Percentiles rank a stretch among this genome's conserved stretches.
These are phyloP conservation scores for Acanthaster planci DNA, from an alignment of 35 echinoderm and acorn worm genomes.

Conservation along the genomic window DNA sequence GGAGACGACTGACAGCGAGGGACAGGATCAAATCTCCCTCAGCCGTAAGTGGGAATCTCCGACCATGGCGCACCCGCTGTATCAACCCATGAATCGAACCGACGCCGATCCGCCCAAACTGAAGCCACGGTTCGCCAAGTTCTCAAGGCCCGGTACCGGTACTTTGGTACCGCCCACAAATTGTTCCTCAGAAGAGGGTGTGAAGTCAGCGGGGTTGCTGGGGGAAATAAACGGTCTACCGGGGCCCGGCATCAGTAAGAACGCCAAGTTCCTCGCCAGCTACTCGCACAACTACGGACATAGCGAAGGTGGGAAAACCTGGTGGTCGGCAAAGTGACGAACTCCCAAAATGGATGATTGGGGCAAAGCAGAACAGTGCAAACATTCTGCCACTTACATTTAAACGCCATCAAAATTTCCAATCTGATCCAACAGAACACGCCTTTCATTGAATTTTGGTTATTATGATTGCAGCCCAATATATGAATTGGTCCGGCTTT, in stretches of 20 bases:
- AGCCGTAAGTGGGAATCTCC: neutral
- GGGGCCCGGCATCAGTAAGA: neutral
- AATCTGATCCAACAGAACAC: too few species aligned
- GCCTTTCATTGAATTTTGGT: too few species aligned
- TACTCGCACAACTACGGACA: conserved; percentile 48
- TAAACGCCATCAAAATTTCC: too few species aligned
- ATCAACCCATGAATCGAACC: neutral
- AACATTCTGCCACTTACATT: too few species aligned
- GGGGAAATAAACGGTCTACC: conserved; percentile 40
- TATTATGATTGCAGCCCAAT: too few species aligned
- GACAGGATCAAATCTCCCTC: neutral
- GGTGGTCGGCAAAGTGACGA: conserved; percentile 40
- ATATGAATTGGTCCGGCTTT: too few species aligned
- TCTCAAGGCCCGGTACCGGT: too few species aligned
- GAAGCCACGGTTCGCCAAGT: conserved; percentile 21
- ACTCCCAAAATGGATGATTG: too few species aligned
- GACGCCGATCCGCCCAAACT: conserved; percentile 7
- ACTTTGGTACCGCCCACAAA: neutral
- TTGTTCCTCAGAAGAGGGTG: neutral
- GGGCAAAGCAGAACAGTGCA: too few species aligned
- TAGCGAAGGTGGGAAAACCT: conserved; percentile 33
- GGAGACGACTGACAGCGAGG: neutral
- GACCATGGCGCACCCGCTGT: conserved; percentile 9
- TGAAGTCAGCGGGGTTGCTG: conserved; percentile 8
- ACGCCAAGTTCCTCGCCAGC: conserved; percentile 34